Evolutionary conservation across 2,797 vertebrate genomes (phyloP), one percentile per base, ranked within the genome.

Genomic region (Lagothrix lagotricha): DNA sequence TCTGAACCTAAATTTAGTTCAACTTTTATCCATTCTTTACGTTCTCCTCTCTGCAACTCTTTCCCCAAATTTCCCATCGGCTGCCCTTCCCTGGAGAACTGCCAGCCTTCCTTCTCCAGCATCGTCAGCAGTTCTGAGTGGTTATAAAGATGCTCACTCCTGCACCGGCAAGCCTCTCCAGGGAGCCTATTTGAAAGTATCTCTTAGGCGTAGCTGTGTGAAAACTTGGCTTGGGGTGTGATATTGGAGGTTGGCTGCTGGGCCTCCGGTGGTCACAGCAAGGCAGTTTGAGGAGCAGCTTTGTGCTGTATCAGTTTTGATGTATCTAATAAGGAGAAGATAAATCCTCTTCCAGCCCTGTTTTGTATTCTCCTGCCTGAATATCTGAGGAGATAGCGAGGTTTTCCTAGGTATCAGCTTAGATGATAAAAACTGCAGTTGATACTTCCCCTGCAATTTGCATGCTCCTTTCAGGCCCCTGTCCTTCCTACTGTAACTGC

Each of bases 371-470:
- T 92, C 48, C 86, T 61, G 57, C 20, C 41, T 33, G 70, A 50
- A 39, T 92, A 9, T 61, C 10, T 9, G 57, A 94, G 28, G 82
- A 87, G 46, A 88, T 39, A 46, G 76, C 2, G 12, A 36, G 6
- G 20, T 93, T 94, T 94, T 88, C 28, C 41, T 48, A 41, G 58
- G 76, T n/a, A 82, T 94, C 73, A 28, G 44, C 41, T 57, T 46
- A 84, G 92, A 50, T 79, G 44, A 96, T 90, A 80, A 85, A 90
- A 96, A 46, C 88, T n/a, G 26, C 75, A 36, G 24, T 90, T 26
- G 5, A 67, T 94, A 52, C 39, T 73, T 75, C 77, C 76, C 52
- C 39, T 58, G 72, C 83, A 81, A 48, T 94, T 64, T 76, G 67
- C 61, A 14, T 2, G 4, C 58, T 67, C 58, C 81, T 85, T 94